A percentile compares a stretch with the other conserved stretches of the same genome.
These are phyloP conservation scores for Luidia sarsii DNA, from an alignment of 53 echinoderm and acorn worm genomes.

Conservation along the genomic window DNA sequence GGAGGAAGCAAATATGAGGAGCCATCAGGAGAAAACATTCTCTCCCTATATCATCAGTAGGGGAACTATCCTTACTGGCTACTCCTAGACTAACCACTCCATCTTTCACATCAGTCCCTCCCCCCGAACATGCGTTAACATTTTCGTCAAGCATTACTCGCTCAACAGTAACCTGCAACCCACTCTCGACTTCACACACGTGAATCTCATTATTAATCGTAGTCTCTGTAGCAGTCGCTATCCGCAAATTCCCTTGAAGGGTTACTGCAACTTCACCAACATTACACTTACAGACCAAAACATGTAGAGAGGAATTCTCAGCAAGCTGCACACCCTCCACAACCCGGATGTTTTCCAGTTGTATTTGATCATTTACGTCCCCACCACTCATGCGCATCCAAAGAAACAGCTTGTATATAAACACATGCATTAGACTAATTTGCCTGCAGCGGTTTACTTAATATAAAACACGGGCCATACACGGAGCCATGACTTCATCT, in stretches of 20 bases:
- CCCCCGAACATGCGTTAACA: neutral
- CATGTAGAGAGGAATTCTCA: neutral
- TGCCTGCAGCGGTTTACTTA: neutral
- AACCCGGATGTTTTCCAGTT: neutral
- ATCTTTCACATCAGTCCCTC: neutral
- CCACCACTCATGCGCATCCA: neutral
- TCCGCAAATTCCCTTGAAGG: neutral
- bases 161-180: slow-evolving; percentile 2
- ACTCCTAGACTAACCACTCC: neutral
- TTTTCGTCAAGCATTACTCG: neutral
- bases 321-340: slow-evolving; percentile 6
- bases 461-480: slow-evolving; percentile 6
- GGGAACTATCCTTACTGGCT: neutral
- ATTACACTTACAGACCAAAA: slow-evolving; percentile 4
- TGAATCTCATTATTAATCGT: neutral
- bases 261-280: neutral
- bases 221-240: neutral
- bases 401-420: neutral
- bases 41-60: neutral
- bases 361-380: neutral
- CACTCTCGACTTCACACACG: neutral
- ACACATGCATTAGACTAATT: neutral
- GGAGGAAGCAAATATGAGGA: slow-evolving; percentile 1
- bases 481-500: neutral
- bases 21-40: neutral